phyloP scores from a whole-genome alignment of 2,797 vertebrate species.

The Onychomys torridus region DNA sequence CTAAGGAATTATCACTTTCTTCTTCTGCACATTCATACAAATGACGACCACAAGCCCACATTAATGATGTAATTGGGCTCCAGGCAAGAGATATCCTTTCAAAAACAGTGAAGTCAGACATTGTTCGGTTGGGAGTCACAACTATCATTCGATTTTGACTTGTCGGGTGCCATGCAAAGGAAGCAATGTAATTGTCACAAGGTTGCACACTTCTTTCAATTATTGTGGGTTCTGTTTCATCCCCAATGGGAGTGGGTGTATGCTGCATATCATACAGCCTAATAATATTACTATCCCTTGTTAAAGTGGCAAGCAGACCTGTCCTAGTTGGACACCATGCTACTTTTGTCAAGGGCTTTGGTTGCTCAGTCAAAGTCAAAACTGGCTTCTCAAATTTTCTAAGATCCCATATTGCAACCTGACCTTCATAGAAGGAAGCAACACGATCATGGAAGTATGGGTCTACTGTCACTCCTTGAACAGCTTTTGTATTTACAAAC shows the following conservation, averaged over 20 bases:
- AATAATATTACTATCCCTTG: constrained; percentile 97
- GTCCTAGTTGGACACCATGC: constrained; percentile 98
- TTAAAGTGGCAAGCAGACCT: constrained; percentile 96
- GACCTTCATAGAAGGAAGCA: constrained; percentile 98
- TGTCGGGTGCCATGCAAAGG: constrained; percentile 98
- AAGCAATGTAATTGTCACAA: constrained; percentile 95
- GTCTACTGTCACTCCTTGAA: constrained; percentile 98
- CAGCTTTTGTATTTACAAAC: constrained; percentile 99
- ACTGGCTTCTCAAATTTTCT: constrained; percentile 99
- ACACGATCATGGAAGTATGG: constrained; percentile 97
- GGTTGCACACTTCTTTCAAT: constrained; percentile 99
- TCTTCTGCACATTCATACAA: constrained; percentile 96
- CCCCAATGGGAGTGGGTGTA: constrained; percentile 96
- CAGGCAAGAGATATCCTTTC: constrained; percentile 98
- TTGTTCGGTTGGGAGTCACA: constrained; percentile 95
- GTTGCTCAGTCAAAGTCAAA: constrained; percentile 96
- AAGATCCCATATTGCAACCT: constrained; percentile 99
- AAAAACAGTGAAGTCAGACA: constrained; percentile 99
- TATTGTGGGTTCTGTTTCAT: constrained; percentile 98
- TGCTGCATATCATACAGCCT: constrained; percentile 99
- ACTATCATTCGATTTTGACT: constrained; percentile 99
- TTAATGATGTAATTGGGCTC: constrained; percentile 96
- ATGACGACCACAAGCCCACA: constrained; percentile 98
- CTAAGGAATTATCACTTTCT: constrained; percentile 88
- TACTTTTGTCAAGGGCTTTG: constrained; percentile 97